phyloP scores from a whole-genome alignment of 2,113 vertebrate genomes.

The Fulica atra region DNA sequence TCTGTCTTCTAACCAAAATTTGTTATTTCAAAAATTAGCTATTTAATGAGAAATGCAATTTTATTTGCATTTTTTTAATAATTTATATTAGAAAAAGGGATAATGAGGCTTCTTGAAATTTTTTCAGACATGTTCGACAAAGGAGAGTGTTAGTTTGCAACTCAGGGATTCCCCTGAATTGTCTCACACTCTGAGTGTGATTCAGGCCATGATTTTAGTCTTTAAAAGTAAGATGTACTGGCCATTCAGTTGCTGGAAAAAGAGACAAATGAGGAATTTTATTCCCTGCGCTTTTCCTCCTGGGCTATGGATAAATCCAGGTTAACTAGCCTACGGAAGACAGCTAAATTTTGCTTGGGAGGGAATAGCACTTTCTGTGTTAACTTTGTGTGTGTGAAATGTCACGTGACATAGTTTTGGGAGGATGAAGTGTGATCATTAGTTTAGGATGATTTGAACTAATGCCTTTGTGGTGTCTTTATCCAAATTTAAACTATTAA shows the following conservation, averaged over 20 bases:
- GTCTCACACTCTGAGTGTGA: not conserved
- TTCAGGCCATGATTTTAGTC: not conserved
- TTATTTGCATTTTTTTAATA: not conserved
- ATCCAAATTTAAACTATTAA: not conserved
- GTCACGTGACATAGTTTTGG: fast-evolving
- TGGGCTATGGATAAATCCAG: not conserved
- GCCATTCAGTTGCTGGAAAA: not conserved
- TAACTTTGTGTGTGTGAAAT: not conserved
- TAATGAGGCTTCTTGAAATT: not conserved
- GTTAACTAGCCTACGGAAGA: not conserved
- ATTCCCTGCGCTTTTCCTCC: not conserved
- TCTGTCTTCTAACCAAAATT: not conserved
- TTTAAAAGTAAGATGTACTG: not conserved
- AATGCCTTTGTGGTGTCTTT: not conserved
- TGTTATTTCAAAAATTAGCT: not conserved
- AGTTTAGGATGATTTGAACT: not conserved
- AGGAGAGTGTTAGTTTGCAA: not conserved
- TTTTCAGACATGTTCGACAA: not conserved
- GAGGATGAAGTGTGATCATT: not conserved
- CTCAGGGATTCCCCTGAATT: not conserved
- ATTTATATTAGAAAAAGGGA: not conserved
- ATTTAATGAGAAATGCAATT: not conserved
- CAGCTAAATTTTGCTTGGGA: not conserved
- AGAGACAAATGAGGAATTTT: not conserved
- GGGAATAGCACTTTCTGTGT: not conserved